These are phyloP conservation scores for Gadus chalcogrammus DNA, from an alignment of 2,113 vertebrate genomes.

Conservation along the genomic window DNA sequence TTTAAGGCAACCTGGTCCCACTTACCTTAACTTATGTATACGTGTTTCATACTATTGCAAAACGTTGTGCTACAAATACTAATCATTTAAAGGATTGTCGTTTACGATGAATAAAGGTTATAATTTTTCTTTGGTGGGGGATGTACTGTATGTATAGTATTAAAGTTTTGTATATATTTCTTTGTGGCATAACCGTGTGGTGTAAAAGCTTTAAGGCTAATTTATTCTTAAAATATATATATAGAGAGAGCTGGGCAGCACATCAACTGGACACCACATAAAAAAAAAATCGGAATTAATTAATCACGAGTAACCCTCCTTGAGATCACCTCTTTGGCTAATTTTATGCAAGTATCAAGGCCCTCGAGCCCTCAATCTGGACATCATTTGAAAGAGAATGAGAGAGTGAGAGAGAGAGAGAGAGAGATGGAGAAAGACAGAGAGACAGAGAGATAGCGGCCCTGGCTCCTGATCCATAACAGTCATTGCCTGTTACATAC, in stretches of 20 bases:
- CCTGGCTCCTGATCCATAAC: slow-evolving; percentile 99
- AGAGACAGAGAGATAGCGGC: slow-evolving; percentile 81
- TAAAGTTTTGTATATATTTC: neutral
- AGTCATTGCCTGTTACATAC: slow-evolving; percentile 99
- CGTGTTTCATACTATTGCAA: no score
- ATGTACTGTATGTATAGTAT: neutral
- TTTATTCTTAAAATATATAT: neutral
- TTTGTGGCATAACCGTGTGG: no score
- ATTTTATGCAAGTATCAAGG: slow-evolving; percentile 86
- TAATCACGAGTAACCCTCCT: slow-evolving; percentile 56
- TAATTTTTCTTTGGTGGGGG: no score
- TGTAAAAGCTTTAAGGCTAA: no score
- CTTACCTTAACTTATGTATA: no score
- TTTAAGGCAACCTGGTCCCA: no score
- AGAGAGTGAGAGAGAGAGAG: slow-evolving; percentile 37
- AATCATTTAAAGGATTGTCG: no score
- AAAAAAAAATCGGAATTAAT: slow-evolving; percentile 26
- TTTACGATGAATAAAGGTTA: no score
- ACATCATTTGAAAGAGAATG: slow-evolving; percentile 58
- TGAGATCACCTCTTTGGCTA: slow-evolving; percentile 85
- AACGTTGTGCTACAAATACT: no score
- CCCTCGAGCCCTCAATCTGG: slow-evolving; percentile 63
- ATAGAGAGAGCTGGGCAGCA: neutral
- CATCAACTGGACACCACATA: slow-evolving; percentile 15
- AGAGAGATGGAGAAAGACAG: slow-evolving; percentile 32